Conservation (phyloP, 2,797 vertebrate species). For the Lacerta bilineata region DNA sequence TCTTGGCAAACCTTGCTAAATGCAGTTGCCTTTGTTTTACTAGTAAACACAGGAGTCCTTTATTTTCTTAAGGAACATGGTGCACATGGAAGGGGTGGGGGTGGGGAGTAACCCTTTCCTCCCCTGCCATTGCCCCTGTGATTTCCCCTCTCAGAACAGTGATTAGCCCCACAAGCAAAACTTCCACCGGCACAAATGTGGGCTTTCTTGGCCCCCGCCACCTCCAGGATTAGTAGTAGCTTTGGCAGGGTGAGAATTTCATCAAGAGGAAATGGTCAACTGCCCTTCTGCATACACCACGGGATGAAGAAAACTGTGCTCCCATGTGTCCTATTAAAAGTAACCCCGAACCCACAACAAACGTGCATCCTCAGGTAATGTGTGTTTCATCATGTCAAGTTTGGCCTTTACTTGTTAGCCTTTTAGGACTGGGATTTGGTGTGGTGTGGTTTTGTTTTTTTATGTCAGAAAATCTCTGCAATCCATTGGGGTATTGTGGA, state of each 20-base stretch:
- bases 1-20: not conserved
- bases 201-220: no score
- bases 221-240: not conserved
- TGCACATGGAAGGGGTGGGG: not conserved
- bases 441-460: not conserved
- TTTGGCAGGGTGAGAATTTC: not conserved
- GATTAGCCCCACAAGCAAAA: not conserved
- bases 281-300: not conserved
- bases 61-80: not conserved
- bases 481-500: not conserved
- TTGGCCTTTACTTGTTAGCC: not conserved
- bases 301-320: not conserved
- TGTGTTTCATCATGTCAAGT: not conserved
- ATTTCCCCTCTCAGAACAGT: not conserved
- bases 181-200: not conserved
- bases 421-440: no score
- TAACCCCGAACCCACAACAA: not conserved
- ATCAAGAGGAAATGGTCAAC: not conserved
- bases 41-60: not conserved
- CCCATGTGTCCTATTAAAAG: not conserved
- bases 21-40: not conserved
- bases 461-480: not conserved
- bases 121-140: no score
- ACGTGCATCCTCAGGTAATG: not conserved
- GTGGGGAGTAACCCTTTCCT: not conserved